phyloP scores from a whole-genome alignment of 1,140 invertebrate genomes.

The Drosophila ananassae region DNA sequence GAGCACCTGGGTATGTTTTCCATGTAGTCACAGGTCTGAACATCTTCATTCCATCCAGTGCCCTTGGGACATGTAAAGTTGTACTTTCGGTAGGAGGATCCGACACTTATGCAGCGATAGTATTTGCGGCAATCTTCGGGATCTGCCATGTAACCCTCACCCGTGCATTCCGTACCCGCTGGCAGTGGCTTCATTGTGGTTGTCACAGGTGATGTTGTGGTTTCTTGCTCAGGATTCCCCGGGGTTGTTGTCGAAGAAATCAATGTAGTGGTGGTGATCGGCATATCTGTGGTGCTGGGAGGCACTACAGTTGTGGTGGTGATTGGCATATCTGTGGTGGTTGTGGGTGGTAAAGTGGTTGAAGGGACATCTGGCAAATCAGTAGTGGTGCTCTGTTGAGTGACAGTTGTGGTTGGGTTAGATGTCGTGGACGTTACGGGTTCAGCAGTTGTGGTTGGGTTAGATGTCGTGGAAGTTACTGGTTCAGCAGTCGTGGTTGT shows the following conservation, averaged over 20 bases:
- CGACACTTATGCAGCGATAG: constrained; percentile 87
- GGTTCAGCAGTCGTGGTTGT: constrained; percentile 16
- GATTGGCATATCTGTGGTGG: not conserved
- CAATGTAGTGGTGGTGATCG: constrained; percentile 20
- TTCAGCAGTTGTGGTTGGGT: constrained; percentile 16
- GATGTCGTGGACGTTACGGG: constrained; percentile 1
- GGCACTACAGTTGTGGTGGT: not conserved
- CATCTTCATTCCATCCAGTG: constrained; percentile 87
- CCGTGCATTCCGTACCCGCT: constrained; percentile 66
- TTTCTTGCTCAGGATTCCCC: constrained; percentile 8
- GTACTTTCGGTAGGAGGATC: constrained; percentile 85
- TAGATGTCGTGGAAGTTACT: constrained; percentile 4
- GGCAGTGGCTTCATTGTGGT: constrained; percentile 51
- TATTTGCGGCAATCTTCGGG: constrained; percentile 87
- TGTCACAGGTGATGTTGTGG: constrained; percentile 15
- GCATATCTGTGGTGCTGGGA: constrained; percentile 16
- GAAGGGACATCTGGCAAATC: not conserved
- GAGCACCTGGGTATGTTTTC: constrained; percentile 41
- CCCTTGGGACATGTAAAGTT: constrained; percentile 87
- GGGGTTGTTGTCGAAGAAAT: constrained; percentile 21
- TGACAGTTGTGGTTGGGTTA: constrained; percentile 2
- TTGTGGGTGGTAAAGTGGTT: constrained; percentile 7
- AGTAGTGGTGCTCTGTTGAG: constrained; percentile 18
- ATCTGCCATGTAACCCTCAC: constrained; percentile 87
- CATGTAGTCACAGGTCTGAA: constrained; percentile 63